These are phyloP conservation scores for Naso thynnoides DNA, from an alignment of 2,797 vertebrate genomes.

Conservation along the genomic window DNA sequence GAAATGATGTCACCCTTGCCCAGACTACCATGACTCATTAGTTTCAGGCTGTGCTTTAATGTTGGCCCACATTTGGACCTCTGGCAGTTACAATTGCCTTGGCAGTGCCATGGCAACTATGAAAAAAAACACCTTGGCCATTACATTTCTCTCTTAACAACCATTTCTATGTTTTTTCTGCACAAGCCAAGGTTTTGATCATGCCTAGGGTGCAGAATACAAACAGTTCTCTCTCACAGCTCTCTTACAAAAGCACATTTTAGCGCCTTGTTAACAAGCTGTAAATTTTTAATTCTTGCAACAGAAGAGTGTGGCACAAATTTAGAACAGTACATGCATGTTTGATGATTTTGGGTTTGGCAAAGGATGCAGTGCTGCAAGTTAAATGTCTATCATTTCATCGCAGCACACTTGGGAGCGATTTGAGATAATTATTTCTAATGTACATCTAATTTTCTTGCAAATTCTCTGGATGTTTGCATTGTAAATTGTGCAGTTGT, in stretches of 20 bases:
- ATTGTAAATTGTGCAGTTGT: neutral
- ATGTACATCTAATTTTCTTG: conserved; percentile 33
- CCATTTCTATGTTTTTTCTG: conserved; percentile 34
- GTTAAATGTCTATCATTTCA: conserved; percentile 38
- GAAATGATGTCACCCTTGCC: conserved; percentile 77
- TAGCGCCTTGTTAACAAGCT: conserved; percentile 34
- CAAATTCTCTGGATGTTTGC: conserved; percentile 21
- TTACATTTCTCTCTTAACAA: conserved; percentile 32
- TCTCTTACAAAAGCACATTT: conserved; percentile 18
- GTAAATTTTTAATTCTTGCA: conserved; percentile 28
- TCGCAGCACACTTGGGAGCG: conserved; percentile 40
- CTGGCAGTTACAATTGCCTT: conserved; percentile 36
- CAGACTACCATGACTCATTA: conserved; percentile 77
- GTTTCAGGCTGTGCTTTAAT: conserved; percentile 54
- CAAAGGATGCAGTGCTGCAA: conserved; percentile 19
- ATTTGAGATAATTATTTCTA: conserved; percentile 49
- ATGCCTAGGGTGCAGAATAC: neutral
- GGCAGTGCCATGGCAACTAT: conserved; percentile 28
- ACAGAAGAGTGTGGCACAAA: conserved; percentile 2
- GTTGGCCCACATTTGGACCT: conserved; percentile 53
- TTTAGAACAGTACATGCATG: conserved; percentile 2
- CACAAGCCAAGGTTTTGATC: conserved; percentile 18
- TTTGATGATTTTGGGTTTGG: conserved; percentile 19
- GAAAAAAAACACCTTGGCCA: conserved; percentile 49
- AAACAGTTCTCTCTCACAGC: conserved; percentile 17